Evolutionary conservation across 2,797 vertebrate genomes (phyloP).

Genomic region (Avahi laniger): DNA sequence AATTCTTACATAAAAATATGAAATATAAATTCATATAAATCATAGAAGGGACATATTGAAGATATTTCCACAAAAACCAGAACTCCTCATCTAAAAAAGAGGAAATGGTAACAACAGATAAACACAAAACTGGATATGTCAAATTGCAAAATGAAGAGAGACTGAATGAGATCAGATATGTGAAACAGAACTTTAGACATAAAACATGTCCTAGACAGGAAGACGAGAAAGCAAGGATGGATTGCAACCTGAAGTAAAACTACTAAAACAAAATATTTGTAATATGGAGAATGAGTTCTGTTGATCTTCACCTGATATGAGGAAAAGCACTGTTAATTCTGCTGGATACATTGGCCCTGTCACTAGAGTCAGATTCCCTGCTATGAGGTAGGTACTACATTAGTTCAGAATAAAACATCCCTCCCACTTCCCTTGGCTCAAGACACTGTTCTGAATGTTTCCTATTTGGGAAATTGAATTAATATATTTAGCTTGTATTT

Average conservation of each 20-base stretch:
- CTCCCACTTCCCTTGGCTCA: not conserved
- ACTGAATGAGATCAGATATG: not conserved
- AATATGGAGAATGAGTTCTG: not conserved
- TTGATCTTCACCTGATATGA: not conserved
- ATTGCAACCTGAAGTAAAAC: not conserved
- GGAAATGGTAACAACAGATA: not conserved
- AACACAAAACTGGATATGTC: not conserved
- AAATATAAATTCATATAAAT: not conserved
- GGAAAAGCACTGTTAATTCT: not conserved
- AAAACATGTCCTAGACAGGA: not conserved
- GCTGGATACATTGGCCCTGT: not conserved
- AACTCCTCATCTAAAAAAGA: not conserved
- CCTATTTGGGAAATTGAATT: not conserved
- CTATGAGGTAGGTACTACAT: not conserved
- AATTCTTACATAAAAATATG: not conserved
- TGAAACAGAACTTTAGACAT: not conserved
- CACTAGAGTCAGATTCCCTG: not conserved
- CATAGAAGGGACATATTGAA: not conserved
- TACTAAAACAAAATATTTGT: not conserved
- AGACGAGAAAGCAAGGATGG: not conserved
- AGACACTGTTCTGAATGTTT: not conserved
- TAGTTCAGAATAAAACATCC: not conserved
- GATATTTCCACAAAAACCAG: not conserved
- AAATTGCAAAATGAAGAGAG: not conserved
- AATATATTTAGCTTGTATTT: not conserved